phyloP scores from a whole-genome alignment of 2,888 invertebrate genomes.

The Drosophila testacea region DNA sequence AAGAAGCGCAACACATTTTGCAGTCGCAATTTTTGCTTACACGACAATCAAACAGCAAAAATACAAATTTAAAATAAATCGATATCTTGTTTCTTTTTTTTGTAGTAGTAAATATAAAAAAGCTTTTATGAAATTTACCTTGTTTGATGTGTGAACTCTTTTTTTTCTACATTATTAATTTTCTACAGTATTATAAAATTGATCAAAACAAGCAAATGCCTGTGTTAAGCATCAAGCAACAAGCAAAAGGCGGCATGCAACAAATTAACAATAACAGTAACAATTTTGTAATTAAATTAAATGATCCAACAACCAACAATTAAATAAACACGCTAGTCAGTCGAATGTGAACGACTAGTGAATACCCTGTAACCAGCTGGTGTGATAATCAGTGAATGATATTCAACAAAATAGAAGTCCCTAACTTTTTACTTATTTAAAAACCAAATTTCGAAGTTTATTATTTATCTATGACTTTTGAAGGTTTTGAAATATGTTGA shows the following conservation, averaged over 20 bases:
- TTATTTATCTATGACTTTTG: too few relatives aligned
- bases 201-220: constrained; percentile 15
- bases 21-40: neutral
- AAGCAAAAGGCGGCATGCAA: constrained; percentile 23
- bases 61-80: constrained; percentile 6
- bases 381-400: neutral
- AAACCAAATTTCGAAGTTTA: too few relatives aligned
- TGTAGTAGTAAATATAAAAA: neutral
- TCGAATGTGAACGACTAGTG: neutral
- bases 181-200: neutral
- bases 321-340: constrained; percentile 1
- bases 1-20: neutral
- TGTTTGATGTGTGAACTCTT: constrained; percentile 39
- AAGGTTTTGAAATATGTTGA: too few relatives aligned
- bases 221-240: constrained; percentile 19
- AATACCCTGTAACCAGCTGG: constrained; percentile 6
- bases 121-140: constrained; percentile 42
- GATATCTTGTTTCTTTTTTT: neutral
- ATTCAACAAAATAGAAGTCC: neutral
- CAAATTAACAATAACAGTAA: constrained; percentile 8
- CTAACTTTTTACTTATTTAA: neutral
- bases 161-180: neutral
- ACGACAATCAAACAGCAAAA: constrained; percentile 9
- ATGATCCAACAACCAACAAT: constrained; percentile 5
- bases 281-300: constrained; percentile 6